Percentiles rank a stretch among this genome's conserved stretches.
Evolutionary conservation across 2,888 invertebrate species (phyloP).

Genomic region (Oscheius myriophilus): DNA sequence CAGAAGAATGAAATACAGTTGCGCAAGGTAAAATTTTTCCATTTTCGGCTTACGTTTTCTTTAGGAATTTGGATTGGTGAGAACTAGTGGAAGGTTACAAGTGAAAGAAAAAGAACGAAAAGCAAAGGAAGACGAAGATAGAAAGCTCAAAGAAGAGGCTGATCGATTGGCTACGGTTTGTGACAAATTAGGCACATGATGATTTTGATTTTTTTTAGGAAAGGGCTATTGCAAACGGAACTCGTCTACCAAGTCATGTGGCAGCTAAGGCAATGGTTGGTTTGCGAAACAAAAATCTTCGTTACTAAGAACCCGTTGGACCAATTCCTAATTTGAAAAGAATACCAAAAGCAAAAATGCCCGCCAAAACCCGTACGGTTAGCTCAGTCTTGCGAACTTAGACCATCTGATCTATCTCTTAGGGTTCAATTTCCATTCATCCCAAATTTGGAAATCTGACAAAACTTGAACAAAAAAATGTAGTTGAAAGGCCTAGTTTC

Average conservation of each 20-base stretch:
- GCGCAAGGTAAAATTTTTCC: background rate
- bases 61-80: conserved; percentile 7
- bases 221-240: too few relatives aligned
- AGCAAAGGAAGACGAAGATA: conserved; percentile 7
- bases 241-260: too few relatives aligned
- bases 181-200: background rate
- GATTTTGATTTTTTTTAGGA: conserved; percentile 7
- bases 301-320: background rate
- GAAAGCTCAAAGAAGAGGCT: background rate
- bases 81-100: conserved; percentile 7
- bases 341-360: too few relatives aligned
- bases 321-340: too few relatives aligned
- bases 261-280: background rate
- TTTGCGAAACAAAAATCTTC: background rate
- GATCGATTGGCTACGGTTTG: background rate
- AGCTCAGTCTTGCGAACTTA: too few relatives aligned
- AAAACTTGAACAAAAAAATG: too few relatives aligned
- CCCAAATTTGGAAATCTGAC: too few relatives aligned
- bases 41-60: too few relatives aligned
- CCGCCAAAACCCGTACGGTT: too few relatives aligned
- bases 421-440: too few relatives aligned
- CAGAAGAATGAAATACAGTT: background rate
- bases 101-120: conserved; percentile 10
- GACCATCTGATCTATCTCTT: too few relatives aligned
- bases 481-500: too few relatives aligned